Evolutionary conservation across 2,797 vertebrate genomes (phyloP).

Genomic region (Poecilia velifera): DNA sequence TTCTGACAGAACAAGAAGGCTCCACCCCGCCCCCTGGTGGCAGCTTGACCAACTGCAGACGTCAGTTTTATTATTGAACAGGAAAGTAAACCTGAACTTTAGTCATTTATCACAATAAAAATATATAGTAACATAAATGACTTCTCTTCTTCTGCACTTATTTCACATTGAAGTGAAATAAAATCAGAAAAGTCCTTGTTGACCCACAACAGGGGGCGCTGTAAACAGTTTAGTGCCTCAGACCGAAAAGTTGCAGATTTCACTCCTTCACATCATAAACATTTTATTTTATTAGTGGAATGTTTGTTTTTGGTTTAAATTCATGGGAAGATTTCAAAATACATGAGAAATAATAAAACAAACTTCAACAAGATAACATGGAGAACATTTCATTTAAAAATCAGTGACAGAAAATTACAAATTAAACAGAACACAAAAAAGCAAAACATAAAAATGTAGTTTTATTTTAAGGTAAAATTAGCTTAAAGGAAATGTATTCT

Average conservation of each 20-base stretch:
- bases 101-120: not conserved
- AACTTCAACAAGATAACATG: not conserved
- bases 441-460: not conserved
- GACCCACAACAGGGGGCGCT: not conserved
- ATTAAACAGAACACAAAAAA: not conserved
- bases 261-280: not conserved
- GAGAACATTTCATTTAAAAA: not conserved
- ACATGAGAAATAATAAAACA: not conserved
- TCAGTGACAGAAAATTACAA: not conserved
- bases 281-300: not conserved
- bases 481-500: not conserved
- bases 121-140: not conserved
- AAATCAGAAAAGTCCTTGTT: not conserved
- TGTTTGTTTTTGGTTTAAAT: not conserved
- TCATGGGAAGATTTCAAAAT: not conserved
- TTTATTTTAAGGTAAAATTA: not conserved
- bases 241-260: not conserved
- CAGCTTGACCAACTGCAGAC: slow-evolving; percentile 1
- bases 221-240: not conserved
- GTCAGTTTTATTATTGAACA: not conserved
- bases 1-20: not conserved
- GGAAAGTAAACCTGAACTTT: not conserved
- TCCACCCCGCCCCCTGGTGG: slow-evolving; percentile 21
- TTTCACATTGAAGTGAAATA: not conserved
- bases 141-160: not conserved